Base-by-base conservation (phyloP, 2,113 vertebrate genomes). In the Saccopteryx leptura region DNA sequence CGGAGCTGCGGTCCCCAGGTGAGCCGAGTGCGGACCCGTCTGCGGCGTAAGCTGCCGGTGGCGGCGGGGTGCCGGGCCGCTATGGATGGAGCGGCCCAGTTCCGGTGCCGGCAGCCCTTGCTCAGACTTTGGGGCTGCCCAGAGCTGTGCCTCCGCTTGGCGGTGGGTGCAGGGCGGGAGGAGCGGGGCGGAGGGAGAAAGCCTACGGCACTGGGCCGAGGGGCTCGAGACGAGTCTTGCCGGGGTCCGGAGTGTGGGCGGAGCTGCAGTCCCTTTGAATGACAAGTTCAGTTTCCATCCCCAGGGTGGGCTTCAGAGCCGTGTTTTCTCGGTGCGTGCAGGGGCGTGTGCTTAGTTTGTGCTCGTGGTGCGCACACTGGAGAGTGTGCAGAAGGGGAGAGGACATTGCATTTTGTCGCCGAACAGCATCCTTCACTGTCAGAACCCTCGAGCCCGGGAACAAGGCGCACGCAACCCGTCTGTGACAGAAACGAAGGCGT, bases 1-100 rank as follows among this genome's bases (percentile, higher is more conserved):
- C 56, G 86, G 88, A 92, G 72, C 89, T 96, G 84, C 56, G 87
- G 96, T 85, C 84, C 75, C 91, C 87, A 95, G 97, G 97, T 97
- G 96, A 98, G 97, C 90, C 2, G 28, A n/a, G 79, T 12, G 72
- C 7, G 28, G 24, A 33, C 10, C 54, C 24, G 6, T 24, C 18
- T 8, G 31, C 21, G 54, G 63, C 9, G 65, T 52, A 13, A 17
- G 58, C 76, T 1, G 87, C 28, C 9, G 81, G 18, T 2, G 54
- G 84, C 60, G 75, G 75, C 61, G n/a, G 58, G 50, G 13, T 14
- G 48, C 9, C 96, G 23, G 84, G 69, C 9, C 9, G 11, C 65
- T 66, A 71, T 23, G 78, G 92, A 60, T 46, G 89, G 52, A 24
- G 88, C 26, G 52, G 54, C 72, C 65, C 11, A 21, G 15, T 1